Percentiles rank a stretch among this genome's conserved stretches.
These are phyloP conservation scores for Drosophila tani DNA, from an alignment of 1,140 invertebrate genomes.

Conservation along the genomic window DNA sequence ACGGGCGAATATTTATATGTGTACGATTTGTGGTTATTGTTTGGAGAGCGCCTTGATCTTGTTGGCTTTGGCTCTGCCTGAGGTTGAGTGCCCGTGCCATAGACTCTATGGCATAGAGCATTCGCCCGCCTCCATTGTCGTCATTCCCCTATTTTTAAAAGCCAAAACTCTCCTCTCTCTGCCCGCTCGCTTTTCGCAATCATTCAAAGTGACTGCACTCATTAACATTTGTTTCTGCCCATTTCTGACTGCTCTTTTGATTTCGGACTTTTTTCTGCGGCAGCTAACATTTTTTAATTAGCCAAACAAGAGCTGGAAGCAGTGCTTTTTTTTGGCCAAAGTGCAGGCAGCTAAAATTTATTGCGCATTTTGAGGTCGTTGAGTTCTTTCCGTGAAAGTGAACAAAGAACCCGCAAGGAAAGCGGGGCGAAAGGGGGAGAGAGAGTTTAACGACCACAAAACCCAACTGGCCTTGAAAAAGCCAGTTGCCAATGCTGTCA, in stretches of 20 bases:
- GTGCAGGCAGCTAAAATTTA: conserved; percentile 55
- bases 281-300: conserved; percentile 67
- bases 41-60: conserved; percentile 42
- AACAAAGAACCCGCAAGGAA: conserved; percentile 46
- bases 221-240: conserved; percentile 64
- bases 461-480: conserved; percentile 64
- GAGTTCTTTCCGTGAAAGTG: conserved; percentile 56
- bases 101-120: too few species aligned
- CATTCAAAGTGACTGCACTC: conserved; percentile 71
- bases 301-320: conserved; percentile 39
- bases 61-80: conserved; percentile 8
- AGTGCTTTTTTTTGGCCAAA: conserved; percentile 25
- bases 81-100: conserved; percentile 1
- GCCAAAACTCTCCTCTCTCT: neutral
- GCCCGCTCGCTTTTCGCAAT: conserved; percentile 26
- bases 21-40: conserved; percentile 37
- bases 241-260: conserved; percentile 35
- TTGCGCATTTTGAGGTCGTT: conserved; percentile 67
- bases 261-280: conserved; percentile 23
- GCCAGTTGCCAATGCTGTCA: conserved; percentile 59
- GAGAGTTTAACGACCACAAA: conserved; percentile 71
- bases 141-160: conserved; percentile 39
- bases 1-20: conserved; percentile 5
- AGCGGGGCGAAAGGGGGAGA: neutral
- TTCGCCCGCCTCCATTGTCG: conserved; percentile 41